Conservation (phyloP, 1,140 invertebrate genomes). For the Heliconius melpomene region DNA sequence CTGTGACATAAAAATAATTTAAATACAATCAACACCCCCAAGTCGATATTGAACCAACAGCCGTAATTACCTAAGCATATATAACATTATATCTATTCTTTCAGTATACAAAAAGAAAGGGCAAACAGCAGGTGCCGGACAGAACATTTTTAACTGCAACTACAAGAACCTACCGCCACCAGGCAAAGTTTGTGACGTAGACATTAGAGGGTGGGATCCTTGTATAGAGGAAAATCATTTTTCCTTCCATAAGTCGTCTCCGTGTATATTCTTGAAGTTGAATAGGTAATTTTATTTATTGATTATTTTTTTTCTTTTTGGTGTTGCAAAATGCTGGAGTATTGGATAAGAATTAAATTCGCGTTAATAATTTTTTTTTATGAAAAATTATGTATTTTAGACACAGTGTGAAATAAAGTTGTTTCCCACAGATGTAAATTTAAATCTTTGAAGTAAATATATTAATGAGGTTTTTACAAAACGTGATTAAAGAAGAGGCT, state of each 20-base stretch:
- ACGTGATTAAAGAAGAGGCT: too few relatives aligned
- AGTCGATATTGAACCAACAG: too few relatives aligned
- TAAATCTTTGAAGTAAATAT: too few relatives aligned
- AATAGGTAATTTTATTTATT: conserved; percentile 80
- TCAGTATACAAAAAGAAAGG: conserved; percentile 87
- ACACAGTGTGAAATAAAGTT: too few relatives aligned
- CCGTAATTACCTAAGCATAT: too few relatives aligned
- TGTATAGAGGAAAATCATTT: conserved; percentile 87
- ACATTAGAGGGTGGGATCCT: conserved; percentile 83
- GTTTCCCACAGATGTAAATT: too few relatives aligned
- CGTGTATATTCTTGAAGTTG: conserved; percentile 91
- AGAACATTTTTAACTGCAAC: conserved; percentile 86
- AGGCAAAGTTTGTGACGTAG: conserved; percentile 88
- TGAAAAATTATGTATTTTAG: too few relatives aligned
- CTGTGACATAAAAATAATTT: too few relatives aligned
- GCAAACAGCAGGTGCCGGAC: conserved; percentile 83
- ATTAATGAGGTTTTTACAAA: too few relatives aligned
- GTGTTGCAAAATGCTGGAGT: neutral
- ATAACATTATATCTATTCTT: conserved; percentile 30
- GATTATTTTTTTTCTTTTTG: neutral
- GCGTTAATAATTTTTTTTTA: neutral
- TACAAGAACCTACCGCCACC: conserved; percentile 83
- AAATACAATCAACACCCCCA: too few relatives aligned
- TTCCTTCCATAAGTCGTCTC: conserved; percentile 88
- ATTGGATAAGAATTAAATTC: too few relatives aligned